Base-by-base conservation (phyloP, 2,888 invertebrate species). In the Cabera pusaria region DNA sequence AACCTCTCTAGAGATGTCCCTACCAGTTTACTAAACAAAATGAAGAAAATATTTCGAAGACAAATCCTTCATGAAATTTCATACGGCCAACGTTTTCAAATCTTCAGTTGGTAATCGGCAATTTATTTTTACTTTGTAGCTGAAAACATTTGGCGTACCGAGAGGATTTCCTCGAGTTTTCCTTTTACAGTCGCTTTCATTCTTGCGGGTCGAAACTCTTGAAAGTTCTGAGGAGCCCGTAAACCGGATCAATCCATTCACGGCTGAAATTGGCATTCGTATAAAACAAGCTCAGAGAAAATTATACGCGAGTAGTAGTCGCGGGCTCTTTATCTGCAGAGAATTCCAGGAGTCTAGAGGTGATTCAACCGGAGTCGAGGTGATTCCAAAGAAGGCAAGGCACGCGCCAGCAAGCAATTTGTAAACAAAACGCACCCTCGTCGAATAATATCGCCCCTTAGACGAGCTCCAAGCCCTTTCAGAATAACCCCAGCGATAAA, bases 361-460 rank as follows among this genome's bases (percentile, higher is more conserved):
- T 58, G 61, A 64, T 65, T 62, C 54, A 36, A 43, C 35, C 16
- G 37, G 19, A 37, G 28, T 17, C 43, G 63, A 61, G 64, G 67
- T 66, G 67, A 72, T 73, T 68, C 59, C 54, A 63, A 58, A 49
- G 58, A 59, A 64, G 19, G 62, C 56, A 59, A 61, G 69, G 73
- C 83, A 78, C 78, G 77, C 79, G 66, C 79, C 71, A 60, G 60
- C 65, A 62, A 72, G 69, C 81, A 82, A 86, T 86, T 87, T 85
- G 84, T 82, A 85, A 77, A 84, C 85, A 85, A 86, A 84, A 79
- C 82, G 75, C 71, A 80, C 72, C 78, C 75, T 68, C 59, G 54
- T 68, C 69, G 71, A 79, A 81, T 77, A 75, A 81, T 76, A 80
- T 73, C 64, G 66, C 64, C 61, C 67, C 54, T 60, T 58, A 63